A percentile compares a stretch with the other conserved stretches of the same genome.
These are phyloP conservation scores for Aphis craccivora DNA, from an alignment of 1,140 invertebrate species.

Conservation along the genomic window DNA sequence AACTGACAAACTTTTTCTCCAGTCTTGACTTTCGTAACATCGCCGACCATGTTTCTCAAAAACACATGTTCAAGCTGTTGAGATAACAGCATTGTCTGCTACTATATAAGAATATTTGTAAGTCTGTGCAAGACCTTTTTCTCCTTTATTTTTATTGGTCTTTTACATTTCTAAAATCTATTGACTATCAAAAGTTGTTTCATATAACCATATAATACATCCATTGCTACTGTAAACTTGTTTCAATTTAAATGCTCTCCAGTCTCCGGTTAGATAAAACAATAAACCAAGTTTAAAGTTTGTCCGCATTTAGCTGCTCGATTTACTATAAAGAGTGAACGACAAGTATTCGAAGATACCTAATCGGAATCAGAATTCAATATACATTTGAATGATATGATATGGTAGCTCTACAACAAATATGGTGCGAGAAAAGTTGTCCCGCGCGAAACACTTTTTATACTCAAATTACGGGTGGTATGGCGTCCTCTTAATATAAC, in stretches of 20 bases:
- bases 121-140: neutral
- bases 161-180: neutral
- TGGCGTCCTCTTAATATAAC: too few relatives aligned
- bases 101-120: neutral
- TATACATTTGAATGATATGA: neutral
- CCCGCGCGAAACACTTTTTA: too few relatives aligned
- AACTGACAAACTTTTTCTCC: constrained; percentile 7
- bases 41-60: neutral
- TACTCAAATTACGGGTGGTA: too few relatives aligned
- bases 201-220: neutral
- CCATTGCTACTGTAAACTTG: neutral
- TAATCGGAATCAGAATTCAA: neutral
- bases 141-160: constrained; percentile 28
- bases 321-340: neutral
- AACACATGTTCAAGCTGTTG: neutral
- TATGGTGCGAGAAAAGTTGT: too few relatives aligned
- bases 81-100: constrained; percentile 23
- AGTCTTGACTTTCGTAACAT: neutral
- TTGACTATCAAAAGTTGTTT: constrained; percentile 38
- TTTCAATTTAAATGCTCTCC: neutral
- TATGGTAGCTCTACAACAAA: too few relatives aligned
- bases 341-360: neutral
- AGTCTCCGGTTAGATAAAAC: neutral
- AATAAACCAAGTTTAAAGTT: constrained; percentile 8
- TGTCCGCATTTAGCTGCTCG: neutral